Base-by-base conservation (phyloP, 2,888 invertebrate genomes). In the Nymphalis c-album region DNA sequence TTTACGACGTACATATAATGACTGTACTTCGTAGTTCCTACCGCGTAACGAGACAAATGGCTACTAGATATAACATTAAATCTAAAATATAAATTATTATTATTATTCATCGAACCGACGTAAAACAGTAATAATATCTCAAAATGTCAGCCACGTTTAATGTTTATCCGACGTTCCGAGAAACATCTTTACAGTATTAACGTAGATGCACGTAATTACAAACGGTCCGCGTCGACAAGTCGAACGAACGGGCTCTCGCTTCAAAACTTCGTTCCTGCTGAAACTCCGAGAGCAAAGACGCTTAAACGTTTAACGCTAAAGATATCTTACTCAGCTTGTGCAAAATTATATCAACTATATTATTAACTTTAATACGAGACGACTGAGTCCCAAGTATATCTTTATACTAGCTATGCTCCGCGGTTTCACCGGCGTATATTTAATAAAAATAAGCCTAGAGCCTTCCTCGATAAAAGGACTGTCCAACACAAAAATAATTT, bases 171-270 rank as follows among this genome's bases (percentile, higher is more conserved):
- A 46, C 59, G 60, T 71, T 58, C 70, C 64, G 65, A 62, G 64
- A 68, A n/a, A 67, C 69, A 68, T 72, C 73, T 73, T 74, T 70
- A 64, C 66, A 67, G 50, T 61, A 10, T 50, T 67, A 62, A 55
- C 60, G 62, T 62, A 62, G 58, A 71, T 63, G 64, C 62, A 65
- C 61, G 63, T 70, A 63, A 72, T 68, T 68, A 62, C 60, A 57
- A 68, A 61, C 57, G 64, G 70, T 62, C 73, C 60, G 47, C 78
- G 78, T 80, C 84, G 84, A 85, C 84, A 86, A 86, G 81, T 84
- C 83, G 74, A 75, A 75, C 76, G 81, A n/a, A n/a, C n/a, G 82
- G 78, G n/a, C n/a, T n/a, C 77, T 77, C 79, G 79, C 76, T 71
- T 71, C 73, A 75, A 82, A 22, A 86, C 82, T 85, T 83, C 76